Percentiles rank a stretch among this genome's conserved stretches.
phyloP scores from a whole-genome alignment of 2,113 vertebrate genomes.

The Rhinogobius similis region DNA sequence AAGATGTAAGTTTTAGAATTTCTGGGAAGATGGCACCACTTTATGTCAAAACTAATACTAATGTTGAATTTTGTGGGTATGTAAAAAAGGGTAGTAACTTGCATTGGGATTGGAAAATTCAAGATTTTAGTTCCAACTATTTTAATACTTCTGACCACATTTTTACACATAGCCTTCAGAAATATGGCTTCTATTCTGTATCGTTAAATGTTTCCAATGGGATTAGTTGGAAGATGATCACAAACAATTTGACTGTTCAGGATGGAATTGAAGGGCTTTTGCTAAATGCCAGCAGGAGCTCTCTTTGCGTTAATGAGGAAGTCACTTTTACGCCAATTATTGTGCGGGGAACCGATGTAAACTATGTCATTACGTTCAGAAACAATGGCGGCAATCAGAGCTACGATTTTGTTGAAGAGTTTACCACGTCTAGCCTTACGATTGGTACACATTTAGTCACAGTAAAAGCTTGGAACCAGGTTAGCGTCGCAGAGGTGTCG shows the following conservation, averaged over 20 bases:
- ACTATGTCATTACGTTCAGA: constrained; percentile 61
- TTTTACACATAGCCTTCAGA: constrained; percentile 55
- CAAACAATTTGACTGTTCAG: constrained; percentile 61
- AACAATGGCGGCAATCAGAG: constrained; percentile 39
- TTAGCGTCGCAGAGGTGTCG: constrained; percentile 55
- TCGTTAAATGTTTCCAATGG: constrained; percentile 75
- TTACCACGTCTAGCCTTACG: constrained; percentile 58
- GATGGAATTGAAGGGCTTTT: constrained; percentile 67
- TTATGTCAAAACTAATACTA: constrained; percentile 47
- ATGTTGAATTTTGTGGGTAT: constrained; percentile 49
- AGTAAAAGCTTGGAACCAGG: constrained; percentile 68
- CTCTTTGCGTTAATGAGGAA: constrained; percentile 56
- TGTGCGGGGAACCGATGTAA: constrained; percentile 68
- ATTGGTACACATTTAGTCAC: constrained; percentile 62
- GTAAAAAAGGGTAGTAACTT: constrained; percentile 59
- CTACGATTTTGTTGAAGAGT: constrained; percentile 27
- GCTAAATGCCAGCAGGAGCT: constrained; percentile 50
- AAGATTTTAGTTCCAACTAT: background rate
- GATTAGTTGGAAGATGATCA: constrained; percentile 70
- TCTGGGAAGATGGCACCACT: constrained; percentile 49
- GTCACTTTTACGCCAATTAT: constrained; percentile 61
- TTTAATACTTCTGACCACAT: constrained; percentile 37
- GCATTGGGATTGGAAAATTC: constrained; percentile 74
- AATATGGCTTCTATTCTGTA: constrained; percentile 62
- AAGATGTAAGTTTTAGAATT: constrained; percentile 64